phyloP scores from a whole-genome alignment of 2,888 invertebrate species.

The Ormia ochracea region DNA sequence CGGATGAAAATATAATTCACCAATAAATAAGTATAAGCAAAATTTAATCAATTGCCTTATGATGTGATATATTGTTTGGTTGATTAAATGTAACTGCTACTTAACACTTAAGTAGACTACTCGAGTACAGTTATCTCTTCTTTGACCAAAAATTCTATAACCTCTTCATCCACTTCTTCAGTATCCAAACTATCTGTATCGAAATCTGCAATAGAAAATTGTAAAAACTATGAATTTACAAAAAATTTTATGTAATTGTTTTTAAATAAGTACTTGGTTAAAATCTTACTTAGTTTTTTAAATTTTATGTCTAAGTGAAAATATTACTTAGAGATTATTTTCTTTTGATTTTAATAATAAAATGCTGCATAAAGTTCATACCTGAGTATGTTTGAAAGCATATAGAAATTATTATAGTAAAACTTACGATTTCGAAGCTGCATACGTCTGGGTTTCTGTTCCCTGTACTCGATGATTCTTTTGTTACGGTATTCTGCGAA shows the following conservation, averaged over 20 bases:
- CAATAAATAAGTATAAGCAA: not conserved
- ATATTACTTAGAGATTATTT: too few species aligned
- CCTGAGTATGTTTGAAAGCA: too few species aligned
- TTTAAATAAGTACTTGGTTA: too few species aligned
- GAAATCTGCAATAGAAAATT: slow-evolving; percentile 82
- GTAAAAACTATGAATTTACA: slow-evolving; percentile 16
- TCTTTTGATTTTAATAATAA: too few species aligned
- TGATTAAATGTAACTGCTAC: slow-evolving; percentile 11
- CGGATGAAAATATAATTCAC: slow-evolving; percentile 10
- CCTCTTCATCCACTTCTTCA: slow-evolving; percentile 95
- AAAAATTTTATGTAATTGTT: too few species aligned
- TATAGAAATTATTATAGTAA: not conserved
- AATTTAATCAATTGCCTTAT: slow-evolving; percentile 12
- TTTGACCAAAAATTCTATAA: slow-evolving; percentile 98
- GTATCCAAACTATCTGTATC: slow-evolving; percentile 95
- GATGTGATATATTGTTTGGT: slow-evolving; percentile 4
- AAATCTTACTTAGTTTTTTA: too few species aligned
- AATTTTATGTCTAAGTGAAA: too few species aligned
- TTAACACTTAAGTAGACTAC: slow-evolving; percentile 76
- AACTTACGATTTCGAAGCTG: slow-evolving; percentile 91
- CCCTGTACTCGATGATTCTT: slow-evolving; percentile 85
- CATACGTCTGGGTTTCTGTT: slow-evolving; percentile 87
- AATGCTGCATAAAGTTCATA: too few species aligned
- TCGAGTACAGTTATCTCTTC: slow-evolving; percentile 91
- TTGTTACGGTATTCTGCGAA: slow-evolving; percentile 88